Conservation (phyloP, 92 coral and sea anemone species). For the Parazoanthus darwini region DNA sequence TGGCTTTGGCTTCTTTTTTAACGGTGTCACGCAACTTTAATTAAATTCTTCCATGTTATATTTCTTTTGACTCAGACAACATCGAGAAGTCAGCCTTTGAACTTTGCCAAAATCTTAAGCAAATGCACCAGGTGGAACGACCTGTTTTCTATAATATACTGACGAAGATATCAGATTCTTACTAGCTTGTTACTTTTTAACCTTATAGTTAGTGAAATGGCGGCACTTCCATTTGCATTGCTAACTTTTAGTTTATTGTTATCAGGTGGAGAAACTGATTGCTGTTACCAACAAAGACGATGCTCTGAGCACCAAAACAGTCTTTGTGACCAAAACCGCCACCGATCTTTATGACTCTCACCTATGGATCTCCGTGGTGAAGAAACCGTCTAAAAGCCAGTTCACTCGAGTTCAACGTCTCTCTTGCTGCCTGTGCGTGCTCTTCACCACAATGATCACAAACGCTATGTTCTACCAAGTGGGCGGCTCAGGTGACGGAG, state of each 20-base stretch:
- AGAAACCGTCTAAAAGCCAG: slow-evolving; percentile 77
- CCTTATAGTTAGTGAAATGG: too few species aligned
- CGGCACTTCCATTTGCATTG: too few species aligned
- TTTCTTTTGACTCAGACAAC: too few species aligned
- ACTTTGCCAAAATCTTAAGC: too few species aligned
- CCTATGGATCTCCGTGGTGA: slow-evolving; percentile 87
- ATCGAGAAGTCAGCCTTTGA: too few species aligned
- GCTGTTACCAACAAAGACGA: slow-evolving; percentile 57
- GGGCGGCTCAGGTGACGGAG: slow-evolving; percentile 47
- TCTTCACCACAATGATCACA: slow-evolving; percentile 85
- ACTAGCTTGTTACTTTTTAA: too few species aligned
- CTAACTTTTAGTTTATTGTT: neutral
- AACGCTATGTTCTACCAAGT: slow-evolving; percentile 92
- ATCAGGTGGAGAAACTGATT: slow-evolving; percentile 47
- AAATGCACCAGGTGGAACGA: too few species aligned
- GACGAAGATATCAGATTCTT: too few species aligned
- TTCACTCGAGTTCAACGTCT: slow-evolving; percentile 91
- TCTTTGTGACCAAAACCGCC: slow-evolving; percentile 69
- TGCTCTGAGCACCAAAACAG: slow-evolving; percentile 56
- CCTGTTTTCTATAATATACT: too few species aligned
- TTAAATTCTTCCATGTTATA: too few species aligned
- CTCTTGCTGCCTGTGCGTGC: slow-evolving; percentile 80
- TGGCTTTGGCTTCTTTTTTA: too few species aligned
- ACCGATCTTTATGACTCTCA: slow-evolving; percentile 87
- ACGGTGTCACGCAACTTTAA: too few species aligned